Evolutionary conservation across 2,113 vertebrate species (phyloP), one percentile per base, ranked within the genome.

Genomic region (Podilymbus podiceps): DNA sequence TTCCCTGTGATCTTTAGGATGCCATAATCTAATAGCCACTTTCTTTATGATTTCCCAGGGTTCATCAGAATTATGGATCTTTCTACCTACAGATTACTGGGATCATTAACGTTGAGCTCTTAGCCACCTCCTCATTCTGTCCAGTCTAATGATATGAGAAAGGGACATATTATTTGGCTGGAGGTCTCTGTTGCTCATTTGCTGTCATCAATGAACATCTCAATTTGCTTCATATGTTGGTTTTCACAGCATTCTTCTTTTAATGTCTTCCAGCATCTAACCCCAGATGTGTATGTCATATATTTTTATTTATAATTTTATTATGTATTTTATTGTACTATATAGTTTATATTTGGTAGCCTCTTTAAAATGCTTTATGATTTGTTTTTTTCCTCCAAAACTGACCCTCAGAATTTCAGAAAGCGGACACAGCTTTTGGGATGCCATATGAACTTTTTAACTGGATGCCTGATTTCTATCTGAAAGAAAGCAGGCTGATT

Each of bases 221-320:
- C 55, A 81, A 93, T 75, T 93, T 94, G 25, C 89, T 85, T 94
- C 88, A 85, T 69, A 56, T 21, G 11, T 71, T 85, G 85, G 42
- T 85, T 96, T 96, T 91, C 78, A 88, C 23, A 55, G n/a, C 42
- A 85, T 85, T 93, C 63, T 88, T 94, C 53, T 89, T 89, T 84
- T 93, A 94, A 96, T 72, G 77, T 62, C 71, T 96, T 90, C 79
- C 87, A 94, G 87, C 35, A 69, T 49, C 77, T 76, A 63, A 38
- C 15, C 15, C 22, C 4, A 2, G 19, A 38, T 22, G 12, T 33
- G 9, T 35, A 49, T 33, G 5, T 27, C 9, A n/a, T 42, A 8
- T 33, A 55, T 78, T 66, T 80, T 76, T 4, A 76, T 58, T 62
- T 69, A 56, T 18, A 53, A 6, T 64, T 79, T 55, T n/a, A 12